Percentiles rank a stretch among this genome's conserved stretches.
Evolutionary conservation across 1,140 invertebrate genomes (phyloP).

Genomic region (Coenobita brevimanus): DNA sequence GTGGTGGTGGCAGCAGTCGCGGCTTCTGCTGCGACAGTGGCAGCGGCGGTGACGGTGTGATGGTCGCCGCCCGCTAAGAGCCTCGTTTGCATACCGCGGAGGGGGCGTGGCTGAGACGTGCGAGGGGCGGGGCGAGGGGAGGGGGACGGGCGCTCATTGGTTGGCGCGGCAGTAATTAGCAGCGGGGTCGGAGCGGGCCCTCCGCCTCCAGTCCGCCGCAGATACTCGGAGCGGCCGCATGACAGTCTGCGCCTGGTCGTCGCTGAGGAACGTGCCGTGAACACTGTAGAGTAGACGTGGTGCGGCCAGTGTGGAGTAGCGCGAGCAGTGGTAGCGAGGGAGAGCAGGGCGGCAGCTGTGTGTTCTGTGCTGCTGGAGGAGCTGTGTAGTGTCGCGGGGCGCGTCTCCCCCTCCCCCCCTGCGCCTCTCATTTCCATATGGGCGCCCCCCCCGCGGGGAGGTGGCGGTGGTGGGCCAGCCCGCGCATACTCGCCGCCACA

Average conservation of each 20-base stretch:
- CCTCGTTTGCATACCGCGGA: conserved; percentile 66
- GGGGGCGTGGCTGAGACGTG: conserved; percentile 59
- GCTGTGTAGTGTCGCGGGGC: conserved; percentile 65
- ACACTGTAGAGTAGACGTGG: conserved; percentile 60
- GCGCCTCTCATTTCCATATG: conserved; percentile 68
- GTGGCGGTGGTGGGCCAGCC: conserved; percentile 66
- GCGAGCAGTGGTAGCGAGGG: conserved; percentile 47
- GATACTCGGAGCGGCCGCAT: conserved; percentile 59
- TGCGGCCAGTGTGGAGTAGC: conserved; percentile 56
- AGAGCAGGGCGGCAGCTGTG: conserved; percentile 37
- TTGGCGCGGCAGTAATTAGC: conserved; percentile 64
- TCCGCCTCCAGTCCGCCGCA: conserved; percentile 67
- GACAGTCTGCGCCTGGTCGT: conserved; percentile 59
- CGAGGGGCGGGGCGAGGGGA: conserved; percentile 50
- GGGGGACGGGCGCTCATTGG: conserved; percentile 55
- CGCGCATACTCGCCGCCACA: conserved; percentile 68
- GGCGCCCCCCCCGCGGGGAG: conserved; percentile 63
- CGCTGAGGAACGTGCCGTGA: conserved; percentile 62
- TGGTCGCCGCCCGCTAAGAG: conserved; percentile 66
- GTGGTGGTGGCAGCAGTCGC: conserved; percentile 50
- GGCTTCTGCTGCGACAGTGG: conserved; percentile 64
- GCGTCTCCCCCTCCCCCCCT: conserved; percentile 59
- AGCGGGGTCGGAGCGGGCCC: conserved; percentile 64
- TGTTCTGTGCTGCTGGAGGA: conserved; percentile 59
- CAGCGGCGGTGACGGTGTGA: conserved; percentile 64